phyloP scores from a whole-genome alignment of 2,797 vertebrate genomes.

The Iguana delicatissima region DNA sequence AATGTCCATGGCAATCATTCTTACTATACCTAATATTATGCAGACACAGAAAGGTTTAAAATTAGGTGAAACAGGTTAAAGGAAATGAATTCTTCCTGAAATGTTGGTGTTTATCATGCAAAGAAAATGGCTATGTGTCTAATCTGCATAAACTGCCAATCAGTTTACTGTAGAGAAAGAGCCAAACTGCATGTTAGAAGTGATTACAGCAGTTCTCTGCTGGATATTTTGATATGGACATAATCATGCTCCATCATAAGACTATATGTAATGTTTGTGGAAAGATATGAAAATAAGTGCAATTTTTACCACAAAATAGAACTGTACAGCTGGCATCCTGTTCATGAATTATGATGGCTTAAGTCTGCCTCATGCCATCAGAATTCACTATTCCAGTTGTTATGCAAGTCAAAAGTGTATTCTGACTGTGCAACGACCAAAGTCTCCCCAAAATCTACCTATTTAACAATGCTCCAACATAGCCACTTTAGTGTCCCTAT shows the following conservation, averaged over 20 bases:
- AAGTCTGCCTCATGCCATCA: too few relatives aligned
- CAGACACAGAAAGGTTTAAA: conserved; percentile 6
- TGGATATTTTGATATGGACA: neutral
- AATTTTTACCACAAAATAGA: neutral
- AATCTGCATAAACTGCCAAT: conserved; percentile 8
- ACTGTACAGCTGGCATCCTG: neutral
- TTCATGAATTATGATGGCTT: too few relatives aligned
- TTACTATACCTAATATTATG: conserved; percentile 20
- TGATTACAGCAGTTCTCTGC: neutral
- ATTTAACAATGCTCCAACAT: too few relatives aligned
- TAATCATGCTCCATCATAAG: neutral
- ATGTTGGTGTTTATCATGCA: conserved; percentile 16
- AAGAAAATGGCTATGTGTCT: conserved; percentile 8
- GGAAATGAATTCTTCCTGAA: conserved; percentile 21
- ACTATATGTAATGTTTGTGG: neutral
- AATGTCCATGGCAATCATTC: conserved; percentile 9
- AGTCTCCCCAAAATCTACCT: too few relatives aligned
- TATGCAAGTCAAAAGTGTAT: too few relatives aligned
- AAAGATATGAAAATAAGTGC: neutral
- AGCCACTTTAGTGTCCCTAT: too few relatives aligned
- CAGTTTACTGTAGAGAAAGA: neutral
- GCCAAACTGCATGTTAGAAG: neutral
- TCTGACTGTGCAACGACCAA: too few relatives aligned
- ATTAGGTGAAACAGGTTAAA: conserved; percentile 32
- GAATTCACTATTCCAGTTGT: too few relatives aligned